Conservation (phyloP, 92 coral and sea anemone species). For the Zoanthus solanderi region DNA sequence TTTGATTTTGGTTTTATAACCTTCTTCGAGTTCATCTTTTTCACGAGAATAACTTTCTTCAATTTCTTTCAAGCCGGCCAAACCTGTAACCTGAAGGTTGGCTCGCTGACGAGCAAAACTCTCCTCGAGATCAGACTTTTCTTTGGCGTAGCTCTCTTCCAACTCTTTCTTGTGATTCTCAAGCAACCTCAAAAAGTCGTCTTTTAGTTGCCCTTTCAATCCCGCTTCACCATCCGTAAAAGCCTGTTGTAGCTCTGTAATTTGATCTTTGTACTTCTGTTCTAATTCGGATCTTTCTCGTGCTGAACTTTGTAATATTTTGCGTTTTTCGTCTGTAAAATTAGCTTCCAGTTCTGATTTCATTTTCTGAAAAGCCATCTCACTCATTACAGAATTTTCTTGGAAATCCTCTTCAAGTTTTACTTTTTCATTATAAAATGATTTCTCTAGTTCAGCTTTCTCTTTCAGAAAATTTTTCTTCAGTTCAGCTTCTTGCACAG, state of each 20-base stretch:
- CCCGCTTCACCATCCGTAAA: constrained; percentile 96
- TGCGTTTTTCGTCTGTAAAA: constrained; percentile 87
- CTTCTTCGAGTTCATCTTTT: constrained; percentile 82
- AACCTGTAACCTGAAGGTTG: constrained; percentile 77
- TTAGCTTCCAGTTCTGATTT: constrained; percentile 88
- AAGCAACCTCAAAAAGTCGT: constrained; percentile 85
- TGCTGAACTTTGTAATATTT: constrained; percentile 77
- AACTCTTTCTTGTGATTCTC: constrained; percentile 86
- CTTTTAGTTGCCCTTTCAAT: constrained; percentile 93
- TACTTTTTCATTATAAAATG: constrained; percentile 76
- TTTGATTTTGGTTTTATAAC: constrained; percentile 85
- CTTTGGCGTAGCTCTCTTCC: constrained; percentile 80
- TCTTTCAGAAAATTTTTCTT: constrained; percentile 81
- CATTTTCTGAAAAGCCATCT: constrained; percentile 84
- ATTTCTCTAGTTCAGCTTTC: constrained; percentile 78
- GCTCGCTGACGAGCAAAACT: constrained; percentile 84
- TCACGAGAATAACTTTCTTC: constrained; percentile 83
- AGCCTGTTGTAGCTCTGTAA: constrained; percentile 88
- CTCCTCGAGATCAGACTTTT: constrained; percentile 80
- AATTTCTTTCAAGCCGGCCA: constrained; percentile 77
- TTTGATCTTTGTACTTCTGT: constrained; percentile 77
- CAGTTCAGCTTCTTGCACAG: constrained; percentile 83
- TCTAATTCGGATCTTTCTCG: constrained; percentile 89
- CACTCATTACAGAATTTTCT: constrained; percentile 73
- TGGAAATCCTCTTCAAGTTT: constrained; percentile 86